Conservation (phyloP, 2,888 invertebrate species). For the Eremobia ochroleuca region DNA sequence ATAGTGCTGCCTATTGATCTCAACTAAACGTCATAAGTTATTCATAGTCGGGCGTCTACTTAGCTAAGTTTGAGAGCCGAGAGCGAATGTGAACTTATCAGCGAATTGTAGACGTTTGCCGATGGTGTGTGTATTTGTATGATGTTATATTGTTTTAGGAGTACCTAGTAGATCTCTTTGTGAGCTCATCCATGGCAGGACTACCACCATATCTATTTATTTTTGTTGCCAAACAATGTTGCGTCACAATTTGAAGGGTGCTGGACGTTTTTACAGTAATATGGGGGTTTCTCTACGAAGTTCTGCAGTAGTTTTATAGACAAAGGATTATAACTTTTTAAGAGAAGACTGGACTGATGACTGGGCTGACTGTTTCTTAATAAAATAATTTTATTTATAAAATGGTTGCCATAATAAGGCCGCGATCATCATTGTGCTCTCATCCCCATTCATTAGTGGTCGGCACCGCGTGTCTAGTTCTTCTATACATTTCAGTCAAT, state of each 20-base stretch:
- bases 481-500: too few species aligned
- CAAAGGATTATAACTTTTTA: too few species aligned
- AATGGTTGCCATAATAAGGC: too few species aligned
- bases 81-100: neutral
- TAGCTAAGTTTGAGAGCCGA: conserved; percentile 1
- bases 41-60: conserved; percentile 29
- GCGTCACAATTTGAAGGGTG: neutral
- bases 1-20: conserved; percentile 40
- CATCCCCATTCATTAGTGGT: too few species aligned
- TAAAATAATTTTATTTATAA: too few species aligned
- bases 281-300: neutral
- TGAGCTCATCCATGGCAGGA: too few species aligned
- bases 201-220: neutral
- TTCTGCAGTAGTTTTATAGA: too few species aligned
- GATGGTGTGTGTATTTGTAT: neutral
- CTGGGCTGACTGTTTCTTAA: too few species aligned
- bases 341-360: too few species aligned
- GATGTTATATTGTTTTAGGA: neutral
- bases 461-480: too few species aligned
- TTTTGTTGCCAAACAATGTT: neutral
- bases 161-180: neutral
- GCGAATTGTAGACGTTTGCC: neutral
- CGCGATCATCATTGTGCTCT: too few species aligned
- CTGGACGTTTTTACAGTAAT: neutral
- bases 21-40: conserved; percentile 28